Base-by-base conservation (phyloP, 2,113 vertebrate genomes). In the Sceloporus undulatus region DNA sequence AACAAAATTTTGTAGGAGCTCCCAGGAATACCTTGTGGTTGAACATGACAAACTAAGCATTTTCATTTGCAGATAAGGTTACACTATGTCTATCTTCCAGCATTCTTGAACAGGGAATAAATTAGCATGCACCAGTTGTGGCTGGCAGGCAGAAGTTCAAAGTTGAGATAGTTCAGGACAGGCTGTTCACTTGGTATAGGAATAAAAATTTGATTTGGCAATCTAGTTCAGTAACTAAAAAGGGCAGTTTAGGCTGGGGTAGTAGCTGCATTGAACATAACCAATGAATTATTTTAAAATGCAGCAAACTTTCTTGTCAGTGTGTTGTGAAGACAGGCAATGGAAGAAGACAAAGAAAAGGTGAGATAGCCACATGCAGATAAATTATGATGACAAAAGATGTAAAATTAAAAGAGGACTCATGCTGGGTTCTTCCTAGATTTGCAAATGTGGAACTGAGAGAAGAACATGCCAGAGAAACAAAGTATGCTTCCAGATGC, bases 71-170 rank as follows among this genome's bases (percentile, higher is more conserved):
- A 1, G 34, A 23, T 83, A 88, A 86, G 40, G 29, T 88, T 91
- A 80, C 5, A 84, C 1, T 59, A 74, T 54, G 23, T 56, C 27
- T 62, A 89, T 3, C 18, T 68, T 87, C 10, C 71, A 76, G 52
- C 85, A 91, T 84, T 52, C 76, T 79, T 62, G 34, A 18, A 73
- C 1, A 86, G 75, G 71, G 90, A 89, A 16, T 0, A 66, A 66
- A 56, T 70, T 77, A 87, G 48, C 91, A 1, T 77, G 48, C 85
- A 71, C 10, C 71, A 87, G 0, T 81, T 8, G 25, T 89, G 59
- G 16, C 90, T 16, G 83, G 40, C 18, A 92, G 75, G 86, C 25
- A 87, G 90, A 91, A 19, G 79, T 54, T 4, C 0, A 91, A 88
- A 81, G 80, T 54, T 81, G 76, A 86, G 23, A 18, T 68, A 82